phyloP scores from a whole-genome alignment of 2,113 vertebrate species.

The Cheilinus undulatus region DNA sequence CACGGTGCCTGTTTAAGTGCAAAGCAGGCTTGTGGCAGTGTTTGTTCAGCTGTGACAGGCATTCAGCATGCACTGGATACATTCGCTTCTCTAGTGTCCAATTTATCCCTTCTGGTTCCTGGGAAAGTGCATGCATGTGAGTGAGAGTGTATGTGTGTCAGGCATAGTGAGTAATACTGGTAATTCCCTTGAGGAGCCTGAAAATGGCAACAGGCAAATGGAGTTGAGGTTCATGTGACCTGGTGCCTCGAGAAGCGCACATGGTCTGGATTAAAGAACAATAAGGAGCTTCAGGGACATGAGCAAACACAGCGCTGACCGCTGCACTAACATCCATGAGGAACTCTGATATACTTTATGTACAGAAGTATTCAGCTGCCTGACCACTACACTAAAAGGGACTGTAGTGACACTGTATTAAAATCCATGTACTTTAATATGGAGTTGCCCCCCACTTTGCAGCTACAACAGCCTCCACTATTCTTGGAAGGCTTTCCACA shows the following conservation, averaged over 20 bases:
- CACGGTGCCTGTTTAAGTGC: conserved; percentile 17
- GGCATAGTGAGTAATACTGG: conserved; percentile 43
- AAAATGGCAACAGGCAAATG: conserved; percentile 71
- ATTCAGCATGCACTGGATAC: conserved; percentile 53
- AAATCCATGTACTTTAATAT: no score
- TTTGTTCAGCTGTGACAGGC: conserved; percentile 70
- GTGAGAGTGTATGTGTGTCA: conserved; percentile 6
- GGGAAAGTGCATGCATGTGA: conserved; percentile 30
- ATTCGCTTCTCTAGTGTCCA: conserved; percentile 68
- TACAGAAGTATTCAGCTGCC: no score
- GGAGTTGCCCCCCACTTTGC: no score
- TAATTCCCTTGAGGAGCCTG: conserved; percentile 58
- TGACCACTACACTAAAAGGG: no score
- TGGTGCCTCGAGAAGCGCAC: conserved; percentile 59
- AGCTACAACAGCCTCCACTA: background rate
- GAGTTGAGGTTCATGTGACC: conserved; percentile 75
- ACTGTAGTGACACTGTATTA: no score
- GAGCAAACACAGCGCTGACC: background rate
- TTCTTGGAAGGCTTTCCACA: no score
- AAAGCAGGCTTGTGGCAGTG: conserved; percentile 35
- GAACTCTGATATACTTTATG: background rate
- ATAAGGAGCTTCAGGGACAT: conserved; percentile 48
- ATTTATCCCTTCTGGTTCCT: conserved; percentile 51
- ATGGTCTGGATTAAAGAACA: conserved; percentile 72
- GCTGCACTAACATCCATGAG: background rate